Evolutionary conservation across 1,140 invertebrate genomes (phyloP).

Genomic region (Pseudomyrmex gracilis): DNA sequence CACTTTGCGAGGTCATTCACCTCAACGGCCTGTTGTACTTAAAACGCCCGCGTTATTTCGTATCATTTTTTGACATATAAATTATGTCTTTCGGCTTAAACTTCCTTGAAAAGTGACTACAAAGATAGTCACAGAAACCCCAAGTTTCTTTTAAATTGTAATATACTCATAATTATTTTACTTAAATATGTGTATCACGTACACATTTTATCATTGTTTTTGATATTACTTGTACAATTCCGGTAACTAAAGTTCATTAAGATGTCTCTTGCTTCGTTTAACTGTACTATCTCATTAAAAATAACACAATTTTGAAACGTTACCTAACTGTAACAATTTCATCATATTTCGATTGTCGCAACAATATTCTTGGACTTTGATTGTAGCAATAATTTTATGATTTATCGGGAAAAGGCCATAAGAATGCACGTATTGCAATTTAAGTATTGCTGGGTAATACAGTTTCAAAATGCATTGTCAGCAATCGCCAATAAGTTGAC

Average conservation of each 20-base stretch:
- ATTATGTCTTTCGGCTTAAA: conserved; percentile 7
- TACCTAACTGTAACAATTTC: background rate
- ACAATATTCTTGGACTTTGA: background rate
- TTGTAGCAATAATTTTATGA: conserved; percentile 17
- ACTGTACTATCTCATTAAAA: background rate
- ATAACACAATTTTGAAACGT: background rate
- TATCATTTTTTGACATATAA: conserved; percentile 49
- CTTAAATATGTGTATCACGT: conserved; percentile 50
- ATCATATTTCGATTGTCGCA: conserved; percentile 23
- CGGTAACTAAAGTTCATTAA: background rate
- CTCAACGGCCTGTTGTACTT: conserved; percentile 56
- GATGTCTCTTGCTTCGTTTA: background rate
- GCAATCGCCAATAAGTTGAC: conserved; percentile 19
- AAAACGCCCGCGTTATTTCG: conserved; percentile 58
- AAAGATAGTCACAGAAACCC: too few relatives aligned
- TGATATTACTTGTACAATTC: background rate
- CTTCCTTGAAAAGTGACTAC: background rate
- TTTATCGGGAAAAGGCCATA: conserved; percentile 15
- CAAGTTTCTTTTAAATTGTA: too few relatives aligned
- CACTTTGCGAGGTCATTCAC: conserved; percentile 76
- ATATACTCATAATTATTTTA: conserved; percentile 38
- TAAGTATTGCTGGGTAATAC: conserved; percentile 46
- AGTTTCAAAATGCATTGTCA: conserved; percentile 42
- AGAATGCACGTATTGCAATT: conserved; percentile 60
- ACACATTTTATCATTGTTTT: conserved; percentile 1